Percentiles rank a stretch among this genome's conserved stretches.
phyloP scores from a whole-genome alignment of 35 echinoderm and acorn worm genomes.

The Ophioderma brevispina region DNA sequence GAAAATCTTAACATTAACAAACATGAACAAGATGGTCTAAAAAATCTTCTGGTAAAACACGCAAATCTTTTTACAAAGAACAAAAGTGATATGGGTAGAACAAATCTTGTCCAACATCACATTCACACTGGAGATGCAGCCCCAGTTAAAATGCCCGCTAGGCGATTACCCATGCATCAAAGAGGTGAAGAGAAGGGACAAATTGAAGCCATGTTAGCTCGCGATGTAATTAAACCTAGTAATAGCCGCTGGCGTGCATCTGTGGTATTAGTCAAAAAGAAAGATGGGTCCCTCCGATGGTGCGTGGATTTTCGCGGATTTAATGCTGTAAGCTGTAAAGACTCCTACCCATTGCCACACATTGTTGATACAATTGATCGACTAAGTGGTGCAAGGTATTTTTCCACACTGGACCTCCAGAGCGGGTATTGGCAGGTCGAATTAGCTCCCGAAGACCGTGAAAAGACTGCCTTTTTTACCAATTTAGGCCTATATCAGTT shows the following conservation, averaged over 20 bases:
- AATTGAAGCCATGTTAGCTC: slow-evolving; percentile 41
- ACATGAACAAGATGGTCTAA: not conserved
- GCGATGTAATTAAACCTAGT: slow-evolving; percentile 33
- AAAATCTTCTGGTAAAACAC: not conserved
- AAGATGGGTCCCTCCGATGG: slow-evolving; percentile 17
- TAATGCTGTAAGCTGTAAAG: slow-evolving; percentile 48
- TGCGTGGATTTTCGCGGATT: slow-evolving; percentile 52
- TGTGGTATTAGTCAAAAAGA: slow-evolving; percentile 56
- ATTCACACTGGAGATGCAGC: slow-evolving; percentile 6
- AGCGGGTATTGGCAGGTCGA: slow-evolving; percentile 56
- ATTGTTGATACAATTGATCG: slow-evolving; percentile 51
- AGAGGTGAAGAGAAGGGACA: slow-evolving; percentile 47
- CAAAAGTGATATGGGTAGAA: not conserved
- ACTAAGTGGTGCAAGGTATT: slow-evolving; percentile 27
- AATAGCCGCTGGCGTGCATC: slow-evolving; percentile 59
- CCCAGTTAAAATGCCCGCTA: slow-evolving; percentile 34
- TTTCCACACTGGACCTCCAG: slow-evolving; percentile 34
- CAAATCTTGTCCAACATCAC: not conserved
- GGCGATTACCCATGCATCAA: slow-evolving; percentile 54
- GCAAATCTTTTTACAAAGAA: not conserved
- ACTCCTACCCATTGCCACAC: slow-evolving; percentile 48
- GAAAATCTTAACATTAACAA: not conserved
- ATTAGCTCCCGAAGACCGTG: slow-evolving; percentile 16
- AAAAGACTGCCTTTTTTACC: slow-evolving; percentile 59
- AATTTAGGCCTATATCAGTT: slow-evolving; percentile 39